A percentile compares a stretch with the other conserved stretches of the same genome.
Conservation (phyloP, 1,140 invertebrate genomes). For the Psilanteris sp. region DNA sequence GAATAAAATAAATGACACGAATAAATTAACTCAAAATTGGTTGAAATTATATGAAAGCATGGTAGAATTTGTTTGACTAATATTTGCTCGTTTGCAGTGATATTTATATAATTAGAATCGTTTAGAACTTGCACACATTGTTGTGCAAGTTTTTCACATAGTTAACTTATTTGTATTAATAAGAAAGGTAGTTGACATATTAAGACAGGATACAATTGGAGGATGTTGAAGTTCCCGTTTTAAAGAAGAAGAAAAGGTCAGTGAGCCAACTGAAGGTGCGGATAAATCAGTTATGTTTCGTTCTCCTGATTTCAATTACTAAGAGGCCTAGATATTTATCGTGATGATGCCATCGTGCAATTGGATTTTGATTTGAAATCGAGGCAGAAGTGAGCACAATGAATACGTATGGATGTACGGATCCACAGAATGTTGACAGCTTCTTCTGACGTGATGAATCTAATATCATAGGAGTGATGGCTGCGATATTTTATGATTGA, state of each 20-base stretch:
- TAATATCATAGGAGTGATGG: no score
- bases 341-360: slow-evolving; percentile 61
- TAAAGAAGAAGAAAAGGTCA: slow-evolving; percentile 52
- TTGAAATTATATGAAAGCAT: no score
- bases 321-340: slow-evolving; percentile 58
- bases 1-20: no score
- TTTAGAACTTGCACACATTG: no score
- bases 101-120: no score
- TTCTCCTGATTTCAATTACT: slow-evolving; percentile 63
- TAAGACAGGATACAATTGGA: slow-evolving; percentile 44
- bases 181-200: slow-evolving; percentile 34
- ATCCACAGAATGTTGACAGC: no score
- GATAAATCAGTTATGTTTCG: slow-evolving; percentile 63
- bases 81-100: no score
- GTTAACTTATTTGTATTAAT: slow-evolving; percentile 38
- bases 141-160: no score
- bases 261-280: slow-evolving; percentile 50
- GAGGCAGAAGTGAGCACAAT: slow-evolving; percentile 34
- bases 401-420: slow-evolving; percentile 47
- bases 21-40: no score
- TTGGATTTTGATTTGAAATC: slow-evolving; percentile 61
- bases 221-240: slow-evolving; percentile 26
- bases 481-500: no score
- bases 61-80: no score
- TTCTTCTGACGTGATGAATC: no score